Evolutionary conservation across 2,888 invertebrate species (phyloP).

Genomic region (Galerucella nymphaeae): DNA sequence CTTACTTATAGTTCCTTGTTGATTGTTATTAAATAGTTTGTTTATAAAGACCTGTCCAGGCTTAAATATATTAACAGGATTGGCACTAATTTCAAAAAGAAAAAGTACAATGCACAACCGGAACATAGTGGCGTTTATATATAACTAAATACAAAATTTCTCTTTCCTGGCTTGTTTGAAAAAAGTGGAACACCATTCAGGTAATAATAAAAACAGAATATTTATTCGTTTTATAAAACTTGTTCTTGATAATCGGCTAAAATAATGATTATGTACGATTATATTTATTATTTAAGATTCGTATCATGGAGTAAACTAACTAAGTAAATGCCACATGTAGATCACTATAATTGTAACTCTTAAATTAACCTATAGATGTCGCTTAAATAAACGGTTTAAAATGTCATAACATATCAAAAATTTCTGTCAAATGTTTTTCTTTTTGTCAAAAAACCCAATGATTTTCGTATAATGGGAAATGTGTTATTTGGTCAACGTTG

Average conservation of each 20-base stretch:
- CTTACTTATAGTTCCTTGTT: constrained; percentile 59
- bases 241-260: background rate
- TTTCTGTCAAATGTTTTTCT: constrained; percentile 10
- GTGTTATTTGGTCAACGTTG: constrained; percentile 34
- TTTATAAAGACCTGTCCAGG: constrained; percentile 22
- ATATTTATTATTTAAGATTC: too few relatives aligned
- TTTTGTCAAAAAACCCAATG: constrained; percentile 18
- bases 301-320: too few relatives aligned
- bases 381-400: background rate
- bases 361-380: background rate
- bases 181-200: constrained; percentile 6
- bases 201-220: background rate
- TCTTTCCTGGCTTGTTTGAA: constrained; percentile 14
- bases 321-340: too few relatives aligned
- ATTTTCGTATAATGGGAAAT: constrained; percentile 44
- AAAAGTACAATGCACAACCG: constrained; percentile 25
- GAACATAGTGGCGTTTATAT: constrained; percentile 22
- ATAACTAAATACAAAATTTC: constrained; percentile 28
- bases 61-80: constrained; percentile 14
- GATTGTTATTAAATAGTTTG: constrained; percentile 38
- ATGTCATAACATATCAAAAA: background rate
- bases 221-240: background rate
- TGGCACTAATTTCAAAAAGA: constrained; percentile 3
- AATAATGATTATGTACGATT: too few relatives aligned
- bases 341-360: too few relatives aligned